phyloP scores from a whole-genome alignment of 64 coral and sea anemone genomes.

The Actinia tenebrosa region DNA sequence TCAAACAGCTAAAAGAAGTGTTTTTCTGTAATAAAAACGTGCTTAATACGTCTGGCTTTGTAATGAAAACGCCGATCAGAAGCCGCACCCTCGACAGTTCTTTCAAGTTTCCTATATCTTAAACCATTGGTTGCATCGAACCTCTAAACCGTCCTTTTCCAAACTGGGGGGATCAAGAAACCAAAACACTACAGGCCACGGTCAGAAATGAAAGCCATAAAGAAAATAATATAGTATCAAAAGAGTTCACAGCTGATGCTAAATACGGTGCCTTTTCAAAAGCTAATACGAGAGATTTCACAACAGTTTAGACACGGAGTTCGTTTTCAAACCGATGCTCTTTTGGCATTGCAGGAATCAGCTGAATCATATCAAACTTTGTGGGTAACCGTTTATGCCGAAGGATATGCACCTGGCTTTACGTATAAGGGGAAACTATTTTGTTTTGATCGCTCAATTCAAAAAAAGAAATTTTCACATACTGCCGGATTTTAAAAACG shows the following conservation, averaged over 20 bases:
- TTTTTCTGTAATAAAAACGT: background rate
- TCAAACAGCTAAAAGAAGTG: background rate
- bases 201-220: conserved; percentile 41
- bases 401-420: conserved; percentile 67
- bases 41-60: background rate
- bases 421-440: conserved; percentile 56
- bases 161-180: conserved; percentile 51
- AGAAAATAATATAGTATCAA: conserved; percentile 59
- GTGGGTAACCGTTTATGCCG: conserved; percentile 75
- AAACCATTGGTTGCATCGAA: background rate
- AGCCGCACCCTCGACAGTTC: background rate
- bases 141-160: background rate
- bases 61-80: background rate
- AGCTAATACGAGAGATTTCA: conserved; percentile 60
- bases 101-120: background rate
- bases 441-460: background rate
- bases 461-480: background rate
- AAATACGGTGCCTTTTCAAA: conserved; percentile 46
- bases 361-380: conserved; percentile 61
- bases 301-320: conserved; percentile 45
- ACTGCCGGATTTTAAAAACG: background rate
- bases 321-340: conserved; percentile 55
- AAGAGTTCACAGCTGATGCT: conserved; percentile 49
- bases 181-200: conserved; percentile 36
- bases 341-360: conserved; percentile 62